Base-by-base conservation (phyloP, 2,888 invertebrate genomes). In the Linnaemya tessellans region DNA sequence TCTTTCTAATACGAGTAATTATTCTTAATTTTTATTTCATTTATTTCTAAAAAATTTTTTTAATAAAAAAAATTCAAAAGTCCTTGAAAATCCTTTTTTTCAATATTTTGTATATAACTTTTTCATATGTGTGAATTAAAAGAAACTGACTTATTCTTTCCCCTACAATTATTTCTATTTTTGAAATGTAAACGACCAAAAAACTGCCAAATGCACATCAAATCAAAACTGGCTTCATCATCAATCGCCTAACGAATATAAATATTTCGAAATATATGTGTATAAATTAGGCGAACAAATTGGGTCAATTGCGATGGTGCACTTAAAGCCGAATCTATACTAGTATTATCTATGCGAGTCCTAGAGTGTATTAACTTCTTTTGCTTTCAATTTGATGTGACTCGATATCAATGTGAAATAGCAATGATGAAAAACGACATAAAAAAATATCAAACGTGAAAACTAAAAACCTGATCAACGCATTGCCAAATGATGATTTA, bases 161-260 rank as follows among this genome's bases (percentile, higher is more conserved):
- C 85, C 79, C 82, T 83, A 65, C 79, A 85, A 85, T 85, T 85
- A 62, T 85, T 80, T 85, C 85, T 82, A 85, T 85, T 85, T 82
- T 75, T 85, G 65, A 82, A 85, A 75, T 82, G 74, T 82, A 75
- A 82, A 79, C 85, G 85, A 82, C 82, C 85, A 80, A 85, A 81
- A 75, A 35, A 77, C 49, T 81, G 79, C 77, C 80, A 65, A 84
- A 79, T 80, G 85, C 85, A 75, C 74, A 74, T 79, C 79, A 80
- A 82, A 81, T 80, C 60, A 46, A 78, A 79, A 60, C 49, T 82
- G 85, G 85, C 65, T 82, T 75, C 79, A 82, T 82, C 85, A 82
- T 71, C 82, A 65, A 82, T 54, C 64, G 54, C 62, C 58, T 41
- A 49, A 41, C 67, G 56, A 67, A 79, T 65, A 80, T 74, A 74